These are phyloP conservation scores for Drosophila pachea DNA, from an alignment of 1,140 invertebrate species.

Conservation along the genomic window DNA sequence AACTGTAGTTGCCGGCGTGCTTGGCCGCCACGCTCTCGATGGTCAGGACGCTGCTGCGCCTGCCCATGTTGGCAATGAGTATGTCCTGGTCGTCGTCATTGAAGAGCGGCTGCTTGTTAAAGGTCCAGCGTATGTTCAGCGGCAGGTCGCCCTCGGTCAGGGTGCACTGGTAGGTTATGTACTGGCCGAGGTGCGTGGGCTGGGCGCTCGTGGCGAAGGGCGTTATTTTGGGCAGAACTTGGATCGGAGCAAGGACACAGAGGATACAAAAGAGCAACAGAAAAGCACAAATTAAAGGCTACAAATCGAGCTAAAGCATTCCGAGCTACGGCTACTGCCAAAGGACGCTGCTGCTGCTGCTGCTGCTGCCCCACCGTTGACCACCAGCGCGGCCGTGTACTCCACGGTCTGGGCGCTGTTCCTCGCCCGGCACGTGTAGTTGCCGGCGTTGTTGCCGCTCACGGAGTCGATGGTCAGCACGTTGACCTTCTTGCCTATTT, in stretches of 20 bases:
- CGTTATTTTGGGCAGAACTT: conserved; percentile 83
- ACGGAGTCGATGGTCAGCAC: conserved; percentile 88
- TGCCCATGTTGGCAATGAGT: conserved; percentile 79
- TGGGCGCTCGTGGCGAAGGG: conserved; percentile 83
- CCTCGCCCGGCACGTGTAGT: conserved; percentile 88
- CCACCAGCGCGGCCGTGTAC: conserved; percentile 84
- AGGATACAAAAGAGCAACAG: conserved; percentile 20
- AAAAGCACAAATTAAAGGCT: conserved; percentile 32
- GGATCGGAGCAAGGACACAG: not conserved
- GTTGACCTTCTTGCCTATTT: conserved; percentile 88
- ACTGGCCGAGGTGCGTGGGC: conserved; percentile 82
- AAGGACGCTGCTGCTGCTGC: too few species aligned
- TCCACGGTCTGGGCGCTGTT: conserved; percentile 86
- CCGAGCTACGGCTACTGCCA: not conserved
- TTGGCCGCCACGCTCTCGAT: conserved; percentile 85
- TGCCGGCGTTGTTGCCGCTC: conserved; percentile 85
- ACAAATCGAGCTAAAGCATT: conserved; percentile 8
- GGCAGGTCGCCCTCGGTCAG: conserved; percentile 89
- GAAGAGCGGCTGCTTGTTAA: conserved; percentile 81
- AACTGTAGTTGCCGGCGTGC: conserved; percentile 85
- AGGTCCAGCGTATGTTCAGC: conserved; percentile 88
- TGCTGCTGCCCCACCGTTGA: conserved; percentile 86
- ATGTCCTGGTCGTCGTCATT: conserved; percentile 79
- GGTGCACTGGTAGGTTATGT: conserved; percentile 82
- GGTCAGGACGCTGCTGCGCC: conserved; percentile 84